phyloP scores from a whole-genome alignment of 2,888 invertebrate genomes.

The Cantharis rufa region DNA sequence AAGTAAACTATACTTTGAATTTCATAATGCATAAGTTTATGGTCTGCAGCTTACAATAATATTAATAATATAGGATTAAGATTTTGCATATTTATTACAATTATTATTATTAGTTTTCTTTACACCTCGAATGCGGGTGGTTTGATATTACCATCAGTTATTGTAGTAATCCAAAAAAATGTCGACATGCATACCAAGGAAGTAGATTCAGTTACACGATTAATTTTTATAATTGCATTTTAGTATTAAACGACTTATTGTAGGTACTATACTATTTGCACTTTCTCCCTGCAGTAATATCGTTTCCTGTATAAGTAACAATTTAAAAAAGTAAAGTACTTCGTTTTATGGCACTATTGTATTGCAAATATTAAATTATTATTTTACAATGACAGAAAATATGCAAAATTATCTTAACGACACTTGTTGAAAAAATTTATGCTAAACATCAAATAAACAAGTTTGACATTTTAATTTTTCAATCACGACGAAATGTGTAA shows the following conservation, averaged over 20 bases:
- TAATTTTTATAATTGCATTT: background rate
- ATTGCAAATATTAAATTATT: background rate
- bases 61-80: no score
- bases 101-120: background rate
- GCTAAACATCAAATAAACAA: background rate
- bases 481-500: background rate
- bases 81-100: background rate
- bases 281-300: slow-evolving; percentile 7
- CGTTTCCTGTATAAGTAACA: slow-evolving; percentile 1
- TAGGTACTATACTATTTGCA: slow-evolving; percentile 6
- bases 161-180: background rate
- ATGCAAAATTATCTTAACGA: background rate
- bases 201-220: background rate
- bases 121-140: background rate
- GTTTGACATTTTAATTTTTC: background rate
- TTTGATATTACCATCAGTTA: background rate
- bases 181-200: background rate
- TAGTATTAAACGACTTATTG: slow-evolving; percentile 4
- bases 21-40: background rate
- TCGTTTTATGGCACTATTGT: slow-evolving; percentile 2
- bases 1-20: background rate
- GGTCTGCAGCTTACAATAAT: background rate
- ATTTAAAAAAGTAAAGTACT: background rate
- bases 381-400: background rate
- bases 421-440: background rate